phyloP scores from a whole-genome alignment of 2,797 vertebrate genomes.

The Iguana delicatissima region DNA sequence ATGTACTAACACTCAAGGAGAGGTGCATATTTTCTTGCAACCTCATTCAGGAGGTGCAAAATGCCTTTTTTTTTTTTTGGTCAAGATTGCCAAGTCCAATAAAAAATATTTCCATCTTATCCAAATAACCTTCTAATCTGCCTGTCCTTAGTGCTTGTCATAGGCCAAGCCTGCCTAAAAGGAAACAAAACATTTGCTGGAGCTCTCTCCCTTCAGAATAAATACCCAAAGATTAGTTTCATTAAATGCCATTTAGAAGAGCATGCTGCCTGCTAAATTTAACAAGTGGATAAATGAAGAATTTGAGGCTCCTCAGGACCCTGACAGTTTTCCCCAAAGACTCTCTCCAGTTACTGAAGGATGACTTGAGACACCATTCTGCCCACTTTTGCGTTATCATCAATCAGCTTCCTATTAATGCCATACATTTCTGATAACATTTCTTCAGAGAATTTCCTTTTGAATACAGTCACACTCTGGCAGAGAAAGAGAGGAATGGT shows the following conservation, averaged over 20 bases:
- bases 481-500: too few relatives aligned
- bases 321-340: slow-evolving; percentile 1
- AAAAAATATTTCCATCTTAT: too few relatives aligned
- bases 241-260: not conserved
- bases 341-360: slow-evolving; percentile 24
- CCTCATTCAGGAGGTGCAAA: too few relatives aligned
- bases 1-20: too few relatives aligned
- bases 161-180: too few relatives aligned
- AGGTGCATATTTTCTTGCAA: too few relatives aligned
- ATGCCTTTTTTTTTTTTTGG: too few relatives aligned
- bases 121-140: not conserved
- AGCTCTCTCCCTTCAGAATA: not conserved
- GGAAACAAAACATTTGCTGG: not conserved
- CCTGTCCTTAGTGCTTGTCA: not conserved
- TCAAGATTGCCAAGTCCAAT: too few relatives aligned
- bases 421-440: not conserved
- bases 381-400: slow-evolving; percentile 18
- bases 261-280: not conserved
- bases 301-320: slow-evolving; percentile 9
- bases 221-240: not conserved
- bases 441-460: slow-evolving; percentile 14
- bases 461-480: too few relatives aligned
- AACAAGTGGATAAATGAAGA: not conserved
- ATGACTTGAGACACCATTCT: not conserved
- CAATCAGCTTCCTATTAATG: slow-evolving; percentile 10